phyloP scores from a whole-genome alignment of 1,140 invertebrate species.

The Macrosteles quadrilineatus region DNA sequence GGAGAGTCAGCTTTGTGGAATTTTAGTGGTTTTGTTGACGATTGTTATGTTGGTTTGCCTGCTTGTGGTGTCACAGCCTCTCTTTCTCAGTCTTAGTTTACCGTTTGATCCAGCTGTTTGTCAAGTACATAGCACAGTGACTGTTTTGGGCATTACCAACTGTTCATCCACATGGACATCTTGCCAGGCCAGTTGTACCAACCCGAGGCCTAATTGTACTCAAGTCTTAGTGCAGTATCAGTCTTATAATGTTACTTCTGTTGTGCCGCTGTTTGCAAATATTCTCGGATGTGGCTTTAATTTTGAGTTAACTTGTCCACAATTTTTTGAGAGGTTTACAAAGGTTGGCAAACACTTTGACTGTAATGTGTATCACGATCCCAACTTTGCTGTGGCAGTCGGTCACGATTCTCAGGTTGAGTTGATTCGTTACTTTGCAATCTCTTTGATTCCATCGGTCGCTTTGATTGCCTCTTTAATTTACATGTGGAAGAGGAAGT shows the following conservation, averaged over 20 bases:
- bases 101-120: conserved; percentile 1
- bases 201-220: conserved; percentile 45
- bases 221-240: conserved; percentile 45
- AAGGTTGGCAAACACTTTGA: neutral
- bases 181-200: conserved; percentile 47
- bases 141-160: conserved; percentile 40
- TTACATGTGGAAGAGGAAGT: conserved; percentile 31
- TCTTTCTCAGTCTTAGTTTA: neutral
- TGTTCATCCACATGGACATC: conserved; percentile 45
- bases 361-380: neutral
- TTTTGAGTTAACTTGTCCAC: conserved; percentile 43
- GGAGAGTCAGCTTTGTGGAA: neutral
- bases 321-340: conserved; percentile 39
- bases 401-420: neutral
- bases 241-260: neutral
- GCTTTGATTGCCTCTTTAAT: conserved; percentile 19
- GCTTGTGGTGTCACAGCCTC: neutral
- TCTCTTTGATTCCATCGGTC: conserved; percentile 4
- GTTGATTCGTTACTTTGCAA: neutral
- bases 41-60: conserved; percentile 6
- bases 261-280: conserved; percentile 44
- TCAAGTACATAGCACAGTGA: conserved; percentile 15
- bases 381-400: conserved; percentile 2
- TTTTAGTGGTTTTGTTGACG: neutral
- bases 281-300: conserved; percentile 48